Evolutionary conservation across 2,797 vertebrate genomes (phyloP).

Genomic region (Neosilurus mollespiculum): DNA sequence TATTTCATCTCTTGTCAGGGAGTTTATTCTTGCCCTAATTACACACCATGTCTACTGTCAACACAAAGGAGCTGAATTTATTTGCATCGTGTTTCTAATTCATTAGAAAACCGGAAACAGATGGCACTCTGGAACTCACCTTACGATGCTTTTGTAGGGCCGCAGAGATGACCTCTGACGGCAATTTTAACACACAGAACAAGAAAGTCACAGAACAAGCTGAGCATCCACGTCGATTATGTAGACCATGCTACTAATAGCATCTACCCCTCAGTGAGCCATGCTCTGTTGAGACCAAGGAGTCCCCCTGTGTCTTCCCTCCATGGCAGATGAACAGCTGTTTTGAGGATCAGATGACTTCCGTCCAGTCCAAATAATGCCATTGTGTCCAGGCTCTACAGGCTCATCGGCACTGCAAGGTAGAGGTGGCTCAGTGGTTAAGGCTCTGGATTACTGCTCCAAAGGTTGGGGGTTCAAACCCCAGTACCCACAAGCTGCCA

Average conservation of each 20-base stretch:
- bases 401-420: neutral
- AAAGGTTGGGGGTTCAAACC: no score
- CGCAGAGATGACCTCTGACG: neutral
- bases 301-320: neutral
- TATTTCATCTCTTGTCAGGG: slow-evolving; percentile 1
- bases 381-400: neutral
- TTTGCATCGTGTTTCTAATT: slow-evolving; percentile 1
- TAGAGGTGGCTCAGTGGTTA: no score
- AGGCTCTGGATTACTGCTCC: no score
- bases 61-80: slow-evolving; percentile 31
- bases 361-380: neutral
- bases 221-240: neutral
- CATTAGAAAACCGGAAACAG: neutral
- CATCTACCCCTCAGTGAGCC: neutral
- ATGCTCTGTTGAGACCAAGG: neutral
- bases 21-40: slow-evolving; percentile 29
- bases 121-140: neutral
- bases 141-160: neutral
- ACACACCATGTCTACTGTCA: neutral
- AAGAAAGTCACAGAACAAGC: neutral
- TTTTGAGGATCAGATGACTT: neutral
- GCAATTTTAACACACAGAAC: neutral
- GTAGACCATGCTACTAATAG: neutral
- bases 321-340: slow-evolving; percentile 6
- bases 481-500: no score